These are phyloP conservation scores for Campylomormyrus numenius DNA, from an alignment of 2,113 vertebrate species.

Conservation along the genomic window DNA sequence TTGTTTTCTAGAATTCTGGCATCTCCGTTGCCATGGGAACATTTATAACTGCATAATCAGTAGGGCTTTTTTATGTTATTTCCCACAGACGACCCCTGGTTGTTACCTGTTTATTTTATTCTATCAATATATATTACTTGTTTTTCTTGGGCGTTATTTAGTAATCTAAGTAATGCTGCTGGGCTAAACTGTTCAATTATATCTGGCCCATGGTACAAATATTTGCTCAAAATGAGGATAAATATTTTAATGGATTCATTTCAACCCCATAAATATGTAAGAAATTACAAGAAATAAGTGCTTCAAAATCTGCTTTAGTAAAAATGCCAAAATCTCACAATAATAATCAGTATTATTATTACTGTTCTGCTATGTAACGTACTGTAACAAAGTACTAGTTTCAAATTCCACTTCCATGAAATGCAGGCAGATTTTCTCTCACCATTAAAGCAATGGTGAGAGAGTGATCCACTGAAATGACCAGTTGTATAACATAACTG, in stretches of 20 bases:
- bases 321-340: neutral
- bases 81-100: neutral
- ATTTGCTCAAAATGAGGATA: neutral
- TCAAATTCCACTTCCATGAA: neutral
- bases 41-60: constrained; percentile 1
- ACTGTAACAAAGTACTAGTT: neutral
- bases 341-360: neutral
- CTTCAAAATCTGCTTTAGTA: neutral
- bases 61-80: neutral
- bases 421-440: neutral
- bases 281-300: neutral
- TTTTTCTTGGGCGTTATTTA: neutral
- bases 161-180: neutral
- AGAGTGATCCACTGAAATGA: neutral
- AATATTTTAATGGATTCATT: neutral
- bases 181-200: neutral
- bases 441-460: neutral
- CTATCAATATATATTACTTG: neutral
- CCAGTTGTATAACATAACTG: neutral
- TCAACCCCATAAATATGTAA: neutral
- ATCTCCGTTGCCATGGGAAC: neutral
- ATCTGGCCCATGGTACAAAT: neutral
- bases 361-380: neutral
- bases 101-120: neutral
- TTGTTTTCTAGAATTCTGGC: neutral